phyloP scores from a whole-genome alignment of 2,113 vertebrate species.

The Corythornis cristatus region DNA sequence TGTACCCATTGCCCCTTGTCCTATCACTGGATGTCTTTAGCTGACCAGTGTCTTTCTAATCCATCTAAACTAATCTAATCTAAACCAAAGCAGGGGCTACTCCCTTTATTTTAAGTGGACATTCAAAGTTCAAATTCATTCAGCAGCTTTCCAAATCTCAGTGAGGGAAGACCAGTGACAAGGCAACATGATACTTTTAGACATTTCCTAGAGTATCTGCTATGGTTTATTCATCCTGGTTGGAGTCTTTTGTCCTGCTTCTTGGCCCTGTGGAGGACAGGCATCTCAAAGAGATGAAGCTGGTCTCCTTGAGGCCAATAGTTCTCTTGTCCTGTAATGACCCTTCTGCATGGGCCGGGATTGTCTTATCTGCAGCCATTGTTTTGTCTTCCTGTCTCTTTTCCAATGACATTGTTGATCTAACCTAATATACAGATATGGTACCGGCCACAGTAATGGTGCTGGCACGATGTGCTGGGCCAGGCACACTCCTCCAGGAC shows the following conservation, averaged over 20 bases:
- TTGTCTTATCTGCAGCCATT: conserved; percentile 33
- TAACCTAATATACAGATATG: neutral
- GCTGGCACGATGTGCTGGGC: neutral
- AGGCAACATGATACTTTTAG: neutral
- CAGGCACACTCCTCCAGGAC: neutral
- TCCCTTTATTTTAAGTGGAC: neutral
- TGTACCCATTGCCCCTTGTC: too few relatives aligned
- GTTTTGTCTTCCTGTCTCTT: conserved; percentile 57
- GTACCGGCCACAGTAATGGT: neutral
- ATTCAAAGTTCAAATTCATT: neutral
- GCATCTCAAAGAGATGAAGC: neutral
- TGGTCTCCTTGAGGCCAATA: neutral
- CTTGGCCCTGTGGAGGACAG: neutral
- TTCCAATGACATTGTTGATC: conserved; percentile 31
- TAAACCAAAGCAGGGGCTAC: neutral
- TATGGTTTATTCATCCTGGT: neutral
- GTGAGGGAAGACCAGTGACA: neutral
- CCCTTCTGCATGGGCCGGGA: neutral
- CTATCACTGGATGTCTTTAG: neutral
- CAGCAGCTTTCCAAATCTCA: neutral
- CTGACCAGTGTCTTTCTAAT: neutral
- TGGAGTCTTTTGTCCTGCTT: neutral
- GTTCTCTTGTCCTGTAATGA: conserved; percentile 1
- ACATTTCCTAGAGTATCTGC: neutral
- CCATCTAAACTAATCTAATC: neutral